Evolutionary conservation across 2,113 vertebrate genomes (phyloP).

Genomic region (Pogonocichla stellata): DNA sequence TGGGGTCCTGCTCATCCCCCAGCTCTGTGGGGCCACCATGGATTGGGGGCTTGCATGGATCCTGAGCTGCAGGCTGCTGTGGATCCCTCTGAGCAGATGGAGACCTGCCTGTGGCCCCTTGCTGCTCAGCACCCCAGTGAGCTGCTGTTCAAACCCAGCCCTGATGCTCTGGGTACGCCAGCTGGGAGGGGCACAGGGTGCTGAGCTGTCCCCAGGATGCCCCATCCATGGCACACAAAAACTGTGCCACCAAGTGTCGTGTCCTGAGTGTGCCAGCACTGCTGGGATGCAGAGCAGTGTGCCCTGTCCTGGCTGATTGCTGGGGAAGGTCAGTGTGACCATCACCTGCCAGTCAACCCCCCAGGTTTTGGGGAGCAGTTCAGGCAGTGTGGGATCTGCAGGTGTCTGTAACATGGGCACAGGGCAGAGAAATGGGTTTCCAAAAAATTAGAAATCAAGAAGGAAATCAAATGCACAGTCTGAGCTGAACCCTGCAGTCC

Average conservation of each 20-base stretch:
- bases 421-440: background rate
- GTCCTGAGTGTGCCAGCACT: background rate
- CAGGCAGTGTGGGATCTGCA: background rate
- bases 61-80: accelerated
- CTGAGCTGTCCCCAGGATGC: background rate
- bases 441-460: background rate
- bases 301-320: background rate
- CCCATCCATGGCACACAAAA: background rate
- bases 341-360: background rate
- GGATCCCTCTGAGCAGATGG: background rate
- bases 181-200: background rate
- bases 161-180: background rate
- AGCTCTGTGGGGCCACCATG: background rate
- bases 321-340: background rate
- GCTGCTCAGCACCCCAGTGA: background rate
- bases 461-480: background rate
- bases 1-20: background rate
- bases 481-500: background rate
- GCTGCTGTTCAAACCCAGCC: background rate
- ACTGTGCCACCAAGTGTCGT: background rate
- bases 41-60: background rate
- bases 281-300: background rate
- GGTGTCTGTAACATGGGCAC: background rate
- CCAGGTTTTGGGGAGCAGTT: background rate
- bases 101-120: background rate